These are phyloP conservation scores for Rhizomys pruinosus DNA, from an alignment of 2,113 vertebrate species.

Conservation along the genomic window DNA sequence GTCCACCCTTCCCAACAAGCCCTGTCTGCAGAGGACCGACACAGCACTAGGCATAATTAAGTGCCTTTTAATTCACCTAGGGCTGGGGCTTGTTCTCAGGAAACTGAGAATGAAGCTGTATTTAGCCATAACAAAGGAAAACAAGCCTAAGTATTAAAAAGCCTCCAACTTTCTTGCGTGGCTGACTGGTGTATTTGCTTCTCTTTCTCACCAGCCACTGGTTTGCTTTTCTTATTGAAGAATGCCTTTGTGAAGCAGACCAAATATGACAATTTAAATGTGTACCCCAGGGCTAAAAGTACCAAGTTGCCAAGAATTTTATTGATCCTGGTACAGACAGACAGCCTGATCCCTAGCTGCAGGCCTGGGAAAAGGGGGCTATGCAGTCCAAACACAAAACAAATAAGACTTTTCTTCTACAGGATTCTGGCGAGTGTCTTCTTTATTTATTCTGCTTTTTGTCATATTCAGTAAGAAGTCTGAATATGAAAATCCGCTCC, in stretches of 20 bases:
- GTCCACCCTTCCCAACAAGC: conserved; percentile 85
- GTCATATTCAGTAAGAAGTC: conserved; percentile 67
- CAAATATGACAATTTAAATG: conserved; percentile 84
- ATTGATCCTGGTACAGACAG: conserved; percentile 74
- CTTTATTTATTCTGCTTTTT: conserved; percentile 75
- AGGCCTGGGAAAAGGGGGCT: conserved; percentile 69
- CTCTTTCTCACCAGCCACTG: conserved; percentile 77
- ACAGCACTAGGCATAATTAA: conserved; percentile 89
- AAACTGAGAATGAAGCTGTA: conserved; percentile 79
- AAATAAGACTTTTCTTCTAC: conserved; percentile 74
- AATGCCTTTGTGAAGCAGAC: conserved; percentile 81
- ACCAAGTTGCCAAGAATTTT: conserved; percentile 77
- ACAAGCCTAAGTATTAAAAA: conserved; percentile 79
- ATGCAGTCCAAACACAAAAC: conserved; percentile 77
- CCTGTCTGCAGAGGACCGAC: conserved; percentile 76
- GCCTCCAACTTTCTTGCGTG: conserved; percentile 78
- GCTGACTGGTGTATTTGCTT: conserved; percentile 75
- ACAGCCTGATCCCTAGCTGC: conserved; percentile 77
- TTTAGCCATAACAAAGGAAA: conserved; percentile 84
- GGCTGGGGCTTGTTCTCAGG: conserved; percentile 76
- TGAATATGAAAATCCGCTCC: conserved; percentile 67
- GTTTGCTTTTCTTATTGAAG: conserved; percentile 81
- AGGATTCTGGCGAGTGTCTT: conserved; percentile 76
- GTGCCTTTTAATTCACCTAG: conserved; percentile 86
- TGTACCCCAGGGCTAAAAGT: conserved; percentile 79